phyloP scores from a whole-genome alignment of 2,888 invertebrate species.

The Rotaria socialis region DNA sequence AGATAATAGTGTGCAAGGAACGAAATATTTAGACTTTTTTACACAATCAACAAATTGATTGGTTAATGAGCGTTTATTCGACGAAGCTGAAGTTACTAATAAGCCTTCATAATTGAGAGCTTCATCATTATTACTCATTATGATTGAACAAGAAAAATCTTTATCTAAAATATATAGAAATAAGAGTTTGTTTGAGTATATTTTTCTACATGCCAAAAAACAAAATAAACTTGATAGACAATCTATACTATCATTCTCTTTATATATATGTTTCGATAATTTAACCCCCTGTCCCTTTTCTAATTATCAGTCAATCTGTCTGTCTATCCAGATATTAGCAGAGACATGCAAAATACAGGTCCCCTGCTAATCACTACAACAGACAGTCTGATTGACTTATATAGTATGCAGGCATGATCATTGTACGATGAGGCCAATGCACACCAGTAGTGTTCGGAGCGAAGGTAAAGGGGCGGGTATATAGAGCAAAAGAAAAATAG shows the following conservation, averaged over 20 bases:
- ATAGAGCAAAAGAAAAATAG: neutral
- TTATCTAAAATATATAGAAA: neutral
- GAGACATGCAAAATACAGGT: neutral
- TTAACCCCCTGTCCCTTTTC: neutral
- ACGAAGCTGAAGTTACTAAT: neutral
- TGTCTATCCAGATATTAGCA: conserved; percentile 25
- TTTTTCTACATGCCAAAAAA: neutral
- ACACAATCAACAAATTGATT: conserved; percentile 30
- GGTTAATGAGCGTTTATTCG: conserved; percentile 12
- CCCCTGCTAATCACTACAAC: conserved; percentile 21
- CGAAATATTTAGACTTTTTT: neutral
- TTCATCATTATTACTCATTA: neutral
- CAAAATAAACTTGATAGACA: neutral
- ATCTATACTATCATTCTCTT: neutral
- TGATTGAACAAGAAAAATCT: neutral
- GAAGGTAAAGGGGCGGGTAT: neutral
- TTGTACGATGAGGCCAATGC: neutral
- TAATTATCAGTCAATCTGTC: conserved; percentile 7
- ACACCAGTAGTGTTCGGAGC: neutral
- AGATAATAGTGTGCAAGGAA: neutral
- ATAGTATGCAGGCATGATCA: neutral
- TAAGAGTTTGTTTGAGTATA: too few relatives aligned
- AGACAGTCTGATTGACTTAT: conserved; percentile 27
- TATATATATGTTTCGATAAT: conserved; percentile 6
- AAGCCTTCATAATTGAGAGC: neutral